phyloP scores from a whole-genome alignment of 2,797 vertebrate species.

The Helostoma temminkii region DNA sequence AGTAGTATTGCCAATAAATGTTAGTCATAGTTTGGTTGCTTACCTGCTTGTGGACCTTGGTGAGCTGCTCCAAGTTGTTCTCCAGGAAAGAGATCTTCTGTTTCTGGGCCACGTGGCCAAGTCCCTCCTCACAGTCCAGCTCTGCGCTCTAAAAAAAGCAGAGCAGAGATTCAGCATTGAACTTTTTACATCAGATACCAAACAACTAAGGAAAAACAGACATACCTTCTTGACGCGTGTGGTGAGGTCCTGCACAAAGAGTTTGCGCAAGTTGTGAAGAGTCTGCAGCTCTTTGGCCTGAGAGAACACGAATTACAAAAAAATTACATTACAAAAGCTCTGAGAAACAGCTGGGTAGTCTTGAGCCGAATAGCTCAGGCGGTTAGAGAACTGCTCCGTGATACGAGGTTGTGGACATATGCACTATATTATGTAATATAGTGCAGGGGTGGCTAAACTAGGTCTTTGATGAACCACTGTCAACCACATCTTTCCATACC shows the following conservation, averaged over 20 bases:
- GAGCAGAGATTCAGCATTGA: neutral
- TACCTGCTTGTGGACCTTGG: constrained; percentile 94
- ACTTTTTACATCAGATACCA: no score
- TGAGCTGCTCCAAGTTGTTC: constrained; percentile 96
- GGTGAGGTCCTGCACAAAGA: constrained; percentile 93
- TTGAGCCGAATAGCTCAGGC: no score
- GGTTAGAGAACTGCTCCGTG: no score
- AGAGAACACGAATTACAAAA: constrained; percentile 15
- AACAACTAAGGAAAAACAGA: neutral
- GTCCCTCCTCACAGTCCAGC: constrained; percentile 91
- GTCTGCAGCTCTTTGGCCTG: constrained; percentile 94
- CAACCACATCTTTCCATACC: no score
- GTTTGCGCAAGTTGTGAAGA: constrained; percentile 91
- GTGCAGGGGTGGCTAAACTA: no score
- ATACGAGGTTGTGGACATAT: no score
- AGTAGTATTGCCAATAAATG: no score
- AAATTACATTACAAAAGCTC: no score
- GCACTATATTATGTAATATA: no score
- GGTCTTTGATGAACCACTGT: no score
- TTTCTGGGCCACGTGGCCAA: constrained; percentile 91
- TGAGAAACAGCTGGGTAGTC: no score
- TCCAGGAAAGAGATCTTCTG: constrained; percentile 97
- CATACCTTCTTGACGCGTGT: constrained; percentile 91
- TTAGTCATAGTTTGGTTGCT: no score
- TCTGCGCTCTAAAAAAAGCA: constrained; percentile 86